phyloP scores from a whole-genome alignment of 1,140 invertebrate species.

The Streblospio benedicti region DNA sequence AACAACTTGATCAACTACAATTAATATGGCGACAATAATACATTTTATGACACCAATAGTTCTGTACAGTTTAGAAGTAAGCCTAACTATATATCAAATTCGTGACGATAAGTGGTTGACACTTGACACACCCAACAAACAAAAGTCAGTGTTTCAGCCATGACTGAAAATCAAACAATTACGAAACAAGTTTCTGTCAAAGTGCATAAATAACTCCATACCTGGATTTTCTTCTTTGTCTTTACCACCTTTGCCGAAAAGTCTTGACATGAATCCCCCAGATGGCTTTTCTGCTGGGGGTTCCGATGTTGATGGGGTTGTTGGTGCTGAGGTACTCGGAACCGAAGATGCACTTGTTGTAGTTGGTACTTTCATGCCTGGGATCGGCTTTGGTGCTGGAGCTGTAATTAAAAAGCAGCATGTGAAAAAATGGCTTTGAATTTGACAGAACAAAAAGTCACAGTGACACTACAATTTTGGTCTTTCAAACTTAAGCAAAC shows the following conservation, averaged over 20 bases:
- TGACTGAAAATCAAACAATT: no score
- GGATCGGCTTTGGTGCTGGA: conserved; percentile 33
- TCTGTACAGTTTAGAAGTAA: no score
- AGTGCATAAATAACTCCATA: no score
- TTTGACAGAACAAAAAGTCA: not conserved
- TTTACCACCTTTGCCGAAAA: conserved; percentile 32
- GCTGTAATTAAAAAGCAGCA: conserved; percentile 23
- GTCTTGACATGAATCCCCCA: conserved; percentile 37
- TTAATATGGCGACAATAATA: not conserved
- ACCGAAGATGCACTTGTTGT: not conserved
- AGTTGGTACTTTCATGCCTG: conserved; percentile 16
- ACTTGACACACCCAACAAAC: no score
- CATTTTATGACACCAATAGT: no score
- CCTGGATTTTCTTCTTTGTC: no score
- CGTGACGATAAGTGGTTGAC: no score
- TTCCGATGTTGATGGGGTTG: conserved; percentile 17
- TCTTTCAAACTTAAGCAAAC: no score
- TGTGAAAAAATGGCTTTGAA: not conserved
- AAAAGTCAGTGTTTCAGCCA: no score
- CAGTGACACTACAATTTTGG: no score
- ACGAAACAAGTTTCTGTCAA: no score
- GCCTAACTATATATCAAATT: no score
- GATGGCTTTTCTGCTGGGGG: conserved; percentile 21
- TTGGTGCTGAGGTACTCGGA: conserved; percentile 16
- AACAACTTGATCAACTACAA: not conserved